Conservation (phyloP, 2,113 vertebrate species). For the Spermophilus dauricus region DNA sequence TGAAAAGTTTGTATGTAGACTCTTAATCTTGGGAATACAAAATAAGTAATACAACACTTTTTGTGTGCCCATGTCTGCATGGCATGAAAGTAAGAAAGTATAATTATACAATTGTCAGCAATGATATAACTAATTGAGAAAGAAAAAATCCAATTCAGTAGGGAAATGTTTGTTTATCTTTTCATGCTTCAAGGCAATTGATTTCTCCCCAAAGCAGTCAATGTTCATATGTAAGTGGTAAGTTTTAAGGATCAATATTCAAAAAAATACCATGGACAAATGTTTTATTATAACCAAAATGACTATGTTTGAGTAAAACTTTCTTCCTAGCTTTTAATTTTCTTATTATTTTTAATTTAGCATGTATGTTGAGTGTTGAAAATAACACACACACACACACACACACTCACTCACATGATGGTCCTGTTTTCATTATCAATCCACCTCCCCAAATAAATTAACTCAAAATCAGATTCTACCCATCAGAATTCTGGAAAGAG, state of each 20-base stretch:
- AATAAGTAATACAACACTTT: neutral
- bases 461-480: neutral
- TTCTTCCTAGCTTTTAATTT: neutral
- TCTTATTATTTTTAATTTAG: conserved; percentile 15
- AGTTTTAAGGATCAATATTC: neutral
- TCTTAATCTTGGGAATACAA: neutral
- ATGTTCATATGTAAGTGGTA: neutral
- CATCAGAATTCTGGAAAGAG: neutral
- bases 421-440: neutral
- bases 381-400: neutral
- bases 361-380: neutral
- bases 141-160: conserved; percentile 10
- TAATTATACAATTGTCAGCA: neutral
- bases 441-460: neutral
- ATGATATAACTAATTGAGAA: neutral
- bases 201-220: neutral
- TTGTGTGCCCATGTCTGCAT: neutral
- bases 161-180: conserved; percentile 38
- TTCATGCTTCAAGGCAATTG: neutral
- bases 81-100: neutral
- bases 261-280: neutral
- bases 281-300: neutral
- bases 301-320: neutral
- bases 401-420: neutral
- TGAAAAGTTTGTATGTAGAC: neutral